A percentile compares a stretch with the other conserved stretches of the same genome.
These are phyloP conservation scores for Myathropa florea DNA, from an alignment of 2,888 invertebrate genomes.

Conservation along the genomic window DNA sequence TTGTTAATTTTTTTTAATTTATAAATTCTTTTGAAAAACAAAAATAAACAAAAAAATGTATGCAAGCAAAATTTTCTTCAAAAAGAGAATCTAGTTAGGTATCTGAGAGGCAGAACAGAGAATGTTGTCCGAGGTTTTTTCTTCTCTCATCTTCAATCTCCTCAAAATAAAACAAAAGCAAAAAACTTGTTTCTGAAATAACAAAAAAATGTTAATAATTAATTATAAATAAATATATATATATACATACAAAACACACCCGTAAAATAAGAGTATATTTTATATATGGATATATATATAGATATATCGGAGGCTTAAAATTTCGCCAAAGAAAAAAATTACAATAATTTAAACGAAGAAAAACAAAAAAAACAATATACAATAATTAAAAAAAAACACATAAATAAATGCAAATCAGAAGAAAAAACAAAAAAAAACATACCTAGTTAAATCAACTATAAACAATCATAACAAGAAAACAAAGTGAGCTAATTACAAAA, in stretches of 20 bases:
- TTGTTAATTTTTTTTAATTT: conserved; percentile 67
- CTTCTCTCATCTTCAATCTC: conserved; percentile 4
- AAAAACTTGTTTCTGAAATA: conserved; percentile 23
- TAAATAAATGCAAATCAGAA: conserved; percentile 20
- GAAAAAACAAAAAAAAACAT: conserved; percentile 6
- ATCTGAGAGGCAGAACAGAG: not conserved
- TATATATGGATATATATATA: conserved; percentile 67
- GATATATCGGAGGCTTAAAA: conserved; percentile 71
- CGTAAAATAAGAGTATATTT: conserved; percentile 56
- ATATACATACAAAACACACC: conserved; percentile 30
- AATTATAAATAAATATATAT: conserved; percentile 42
- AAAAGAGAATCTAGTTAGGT: conserved; percentile 5
- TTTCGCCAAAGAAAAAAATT: conserved; percentile 70
- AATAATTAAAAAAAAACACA: conserved; percentile 40
- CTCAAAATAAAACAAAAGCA: conserved; percentile 20
- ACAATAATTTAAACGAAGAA: conserved; percentile 56
- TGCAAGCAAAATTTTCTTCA: not conserved
- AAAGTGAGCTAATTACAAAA: conserved; percentile 35
- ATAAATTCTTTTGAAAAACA: not conserved
- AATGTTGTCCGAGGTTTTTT: not conserved
- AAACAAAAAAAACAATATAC: conserved; percentile 43
- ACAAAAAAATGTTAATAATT: conserved; percentile 58
- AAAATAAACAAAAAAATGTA: not conserved
- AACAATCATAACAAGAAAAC: conserved; percentile 7
- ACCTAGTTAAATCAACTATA: not conserved